Conservation (phyloP, 2,797 vertebrate species). For the Acrossocheilus fasciatus region DNA sequence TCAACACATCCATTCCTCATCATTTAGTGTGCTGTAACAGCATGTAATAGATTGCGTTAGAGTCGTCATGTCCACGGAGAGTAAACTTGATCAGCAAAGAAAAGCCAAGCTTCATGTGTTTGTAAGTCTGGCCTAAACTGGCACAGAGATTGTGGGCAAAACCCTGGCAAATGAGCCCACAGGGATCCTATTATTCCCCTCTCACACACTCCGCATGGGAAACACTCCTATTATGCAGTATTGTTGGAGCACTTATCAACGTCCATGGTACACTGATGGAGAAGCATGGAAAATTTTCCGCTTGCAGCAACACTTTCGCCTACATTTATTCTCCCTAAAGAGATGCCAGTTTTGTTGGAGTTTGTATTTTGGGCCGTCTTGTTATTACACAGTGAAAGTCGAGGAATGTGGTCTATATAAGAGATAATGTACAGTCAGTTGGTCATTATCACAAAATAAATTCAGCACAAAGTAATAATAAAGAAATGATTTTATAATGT, state of each 20-base stretch:
- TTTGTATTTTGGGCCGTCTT: not conserved
- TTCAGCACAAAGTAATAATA: not conserved
- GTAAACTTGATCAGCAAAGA: conserved; percentile 16
- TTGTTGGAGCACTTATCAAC: conserved; percentile 44
- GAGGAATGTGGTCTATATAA: not conserved
- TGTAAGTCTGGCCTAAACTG: conserved; percentile 18
- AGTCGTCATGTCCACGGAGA: conserved; percentile 16
- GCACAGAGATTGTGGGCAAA: conserved; percentile 42
- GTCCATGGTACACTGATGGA: conserved; percentile 24
- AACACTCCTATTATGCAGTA: conserved; percentile 31
- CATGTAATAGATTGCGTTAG: conserved; percentile 39
- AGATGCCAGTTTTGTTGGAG: not conserved
- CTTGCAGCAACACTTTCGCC: conserved; percentile 28
- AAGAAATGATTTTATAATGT: not conserved
- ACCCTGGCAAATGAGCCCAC: conserved; percentile 52
- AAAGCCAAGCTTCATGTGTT: not conserved
- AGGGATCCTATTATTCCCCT: conserved; percentile 52
- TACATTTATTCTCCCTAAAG: not conserved
- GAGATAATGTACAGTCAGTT: not conserved
- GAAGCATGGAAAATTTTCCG: conserved; percentile 14
- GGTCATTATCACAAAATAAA: conserved; percentile 7
- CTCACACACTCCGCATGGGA: conserved; percentile 13
- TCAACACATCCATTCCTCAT: not conserved
- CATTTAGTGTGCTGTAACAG: conserved; percentile 15
- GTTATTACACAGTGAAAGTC: not conserved